These are phyloP conservation scores for Cromileptes altivelis DNA, from an alignment of 2,113 vertebrate species.

Conservation along the genomic window DNA sequence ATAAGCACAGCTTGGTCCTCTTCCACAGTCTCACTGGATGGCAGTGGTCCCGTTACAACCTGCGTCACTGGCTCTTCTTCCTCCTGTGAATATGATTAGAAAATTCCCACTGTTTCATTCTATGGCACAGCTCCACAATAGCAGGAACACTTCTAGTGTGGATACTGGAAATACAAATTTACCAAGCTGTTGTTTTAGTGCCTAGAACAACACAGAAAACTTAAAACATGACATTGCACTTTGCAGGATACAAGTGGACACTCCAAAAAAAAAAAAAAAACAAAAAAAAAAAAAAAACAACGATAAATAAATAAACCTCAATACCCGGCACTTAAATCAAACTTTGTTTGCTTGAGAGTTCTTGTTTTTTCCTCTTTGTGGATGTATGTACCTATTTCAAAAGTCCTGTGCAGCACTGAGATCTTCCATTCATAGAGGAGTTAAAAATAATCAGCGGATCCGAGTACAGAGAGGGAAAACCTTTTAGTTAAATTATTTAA, in stretches of 20 bases:
- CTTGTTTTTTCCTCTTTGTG: conserved; percentile 10
- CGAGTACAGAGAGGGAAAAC: conserved; percentile 31
- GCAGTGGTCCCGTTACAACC: background rate
- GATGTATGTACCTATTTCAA: conserved; percentile 6
- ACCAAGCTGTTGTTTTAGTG: background rate
- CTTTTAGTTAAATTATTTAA: conserved; percentile 63
- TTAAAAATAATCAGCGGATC: conserved; percentile 45
- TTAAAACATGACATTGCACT: background rate
- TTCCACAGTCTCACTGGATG: conserved; percentile 15
- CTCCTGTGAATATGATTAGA: conserved; percentile 40
- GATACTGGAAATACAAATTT: background rate
- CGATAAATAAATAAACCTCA: conserved; percentile 26
- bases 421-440: conserved; percentile 20
- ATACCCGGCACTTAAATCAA: conserved; percentile 2
- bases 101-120: conserved; percentile 25
- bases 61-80: background rate
- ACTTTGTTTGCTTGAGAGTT: background rate
- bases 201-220: background rate
- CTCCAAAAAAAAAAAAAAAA: background rate
- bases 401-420: background rate
- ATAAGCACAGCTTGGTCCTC: conserved; percentile 21
- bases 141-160: background rate
- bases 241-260: background rate
- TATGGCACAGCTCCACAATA: background rate
- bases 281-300: background rate